Percentiles rank a stretch among this genome's conserved stretches.
Conservation (phyloP, 2,113 vertebrate genomes). For the Trematomus loennbergii region DNA sequence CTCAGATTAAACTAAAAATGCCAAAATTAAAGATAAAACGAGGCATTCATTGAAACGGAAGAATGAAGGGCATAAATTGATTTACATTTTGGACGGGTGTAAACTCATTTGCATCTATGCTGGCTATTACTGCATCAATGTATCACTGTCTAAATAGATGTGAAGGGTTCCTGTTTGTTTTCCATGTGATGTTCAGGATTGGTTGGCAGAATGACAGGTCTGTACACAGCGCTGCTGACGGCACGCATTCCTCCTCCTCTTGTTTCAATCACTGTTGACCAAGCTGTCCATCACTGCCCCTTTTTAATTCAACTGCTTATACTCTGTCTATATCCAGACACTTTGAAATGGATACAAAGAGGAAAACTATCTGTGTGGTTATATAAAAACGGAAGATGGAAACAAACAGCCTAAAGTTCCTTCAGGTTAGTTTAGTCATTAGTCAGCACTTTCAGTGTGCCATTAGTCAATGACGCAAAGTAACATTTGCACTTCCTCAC, state of each 20-base stretch:
- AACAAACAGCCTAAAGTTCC: background rate
- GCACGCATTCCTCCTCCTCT: background rate
- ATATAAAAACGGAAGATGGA: background rate
- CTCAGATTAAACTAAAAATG: background rate
- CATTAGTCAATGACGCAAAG: too few relatives aligned
- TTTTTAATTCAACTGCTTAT: background rate
- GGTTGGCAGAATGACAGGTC: background rate
- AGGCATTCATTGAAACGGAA: too few relatives aligned
- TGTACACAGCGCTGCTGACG: background rate
- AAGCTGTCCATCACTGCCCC: constrained; percentile 6
- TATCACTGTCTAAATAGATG: background rate
- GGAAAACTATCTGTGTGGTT: background rate
- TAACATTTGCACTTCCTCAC: too few relatives aligned
- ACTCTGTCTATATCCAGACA: background rate
- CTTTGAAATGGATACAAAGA: background rate
- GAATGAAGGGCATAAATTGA: too few relatives aligned
- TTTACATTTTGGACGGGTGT: background rate
- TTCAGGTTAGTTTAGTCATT: background rate
- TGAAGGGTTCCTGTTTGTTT: background rate
- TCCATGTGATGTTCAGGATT: background rate
- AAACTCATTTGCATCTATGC: background rate
- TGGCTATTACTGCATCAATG: background rate
- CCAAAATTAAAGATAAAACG: background rate
- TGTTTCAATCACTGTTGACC: constrained; percentile 14
- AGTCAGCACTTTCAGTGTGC: too few relatives aligned